phyloP scores from a whole-genome alignment of 1,140 invertebrate genomes.

The Antheraea pernyi region DNA sequence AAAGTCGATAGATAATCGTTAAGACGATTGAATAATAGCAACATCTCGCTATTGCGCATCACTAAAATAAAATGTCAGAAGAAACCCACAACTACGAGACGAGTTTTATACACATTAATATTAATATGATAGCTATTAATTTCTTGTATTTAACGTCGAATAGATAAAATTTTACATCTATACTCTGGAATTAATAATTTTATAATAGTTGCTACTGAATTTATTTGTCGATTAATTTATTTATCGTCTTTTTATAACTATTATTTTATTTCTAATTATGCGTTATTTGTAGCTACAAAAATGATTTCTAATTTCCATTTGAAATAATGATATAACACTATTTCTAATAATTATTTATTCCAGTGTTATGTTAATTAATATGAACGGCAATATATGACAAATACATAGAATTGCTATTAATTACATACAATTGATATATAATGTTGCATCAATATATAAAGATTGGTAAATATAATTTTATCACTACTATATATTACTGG shows the following conservation, averaged over 20 bases:
- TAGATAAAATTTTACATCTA: not conserved
- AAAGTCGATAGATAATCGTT: not conserved
- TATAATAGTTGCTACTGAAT: not conserved
- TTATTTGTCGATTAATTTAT: too few relatives aligned
- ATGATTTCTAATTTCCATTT: not conserved
- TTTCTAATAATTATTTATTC: not conserved
- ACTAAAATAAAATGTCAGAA: not conserved
- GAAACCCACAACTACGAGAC: not conserved
- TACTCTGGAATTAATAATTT: conserved; percentile 1
- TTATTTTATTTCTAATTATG: too few relatives aligned
- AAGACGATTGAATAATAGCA: not conserved
- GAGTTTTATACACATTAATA: not conserved
- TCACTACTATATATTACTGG: not conserved
- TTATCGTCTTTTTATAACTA: too few relatives aligned
- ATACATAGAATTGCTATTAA: not conserved
- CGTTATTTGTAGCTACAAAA: too few relatives aligned
- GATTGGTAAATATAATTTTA: not conserved
- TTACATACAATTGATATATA: not conserved
- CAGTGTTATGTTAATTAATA: not conserved
- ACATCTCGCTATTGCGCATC: not conserved
- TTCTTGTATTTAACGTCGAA: not conserved
- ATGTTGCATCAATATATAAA: not conserved
- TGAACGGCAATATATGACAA: not conserved
- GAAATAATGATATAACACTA: not conserved
- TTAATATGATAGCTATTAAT: not conserved